Evolutionary conservation across 2,113 vertebrate species (phyloP), one percentile per base, ranked within the genome.

Genomic region (Ammodytes dubius): DNA sequence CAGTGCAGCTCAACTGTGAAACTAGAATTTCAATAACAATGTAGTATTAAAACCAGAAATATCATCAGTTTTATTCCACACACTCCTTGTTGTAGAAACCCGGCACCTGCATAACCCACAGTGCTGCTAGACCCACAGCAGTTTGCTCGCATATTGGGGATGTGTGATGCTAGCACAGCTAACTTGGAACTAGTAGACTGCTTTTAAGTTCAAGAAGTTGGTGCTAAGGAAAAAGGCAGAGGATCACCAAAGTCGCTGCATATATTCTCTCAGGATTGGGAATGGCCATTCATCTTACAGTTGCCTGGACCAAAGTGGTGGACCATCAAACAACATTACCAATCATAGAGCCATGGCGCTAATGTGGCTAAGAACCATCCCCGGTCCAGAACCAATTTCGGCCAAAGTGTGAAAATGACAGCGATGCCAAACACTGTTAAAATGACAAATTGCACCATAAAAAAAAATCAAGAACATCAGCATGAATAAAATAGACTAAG

Each of bases 381-480:
- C 60, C 54, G 12, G 42, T 40, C 19, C 17, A 46, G 46, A 65
- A 3, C 13, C 35, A 15, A 39, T 73, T 45, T 59, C 61, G 40
- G 11, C 57, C 19, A 4, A 11, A 43, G 27, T 40, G 43, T 63
- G 52, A 57, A 19, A 56, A 65, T 12, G 57, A 52, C 52, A 46
- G 46, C 52, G 7, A 42, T 50, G 19, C 15, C 59, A 54, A 47
- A 39, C n/a, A 79, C 37, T 35, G 71, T 65, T n/a, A 53, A 12
- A 66, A 59, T 74, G 74, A 84, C 43, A 74, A 82, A 81, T 54
- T 47, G 46, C 76, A 37, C 27, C 57, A 17, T 56, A 40, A 47
- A 61, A 40, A 19, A 53, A 75, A 52, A 53, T 27, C 57, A 67
- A 47, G 39, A 72, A n/a, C 64, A 74, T 69, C 74, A 40, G 39